Base-by-base conservation (phyloP, 1,140 invertebrate species). In the Vanessa atalanta region DNA sequence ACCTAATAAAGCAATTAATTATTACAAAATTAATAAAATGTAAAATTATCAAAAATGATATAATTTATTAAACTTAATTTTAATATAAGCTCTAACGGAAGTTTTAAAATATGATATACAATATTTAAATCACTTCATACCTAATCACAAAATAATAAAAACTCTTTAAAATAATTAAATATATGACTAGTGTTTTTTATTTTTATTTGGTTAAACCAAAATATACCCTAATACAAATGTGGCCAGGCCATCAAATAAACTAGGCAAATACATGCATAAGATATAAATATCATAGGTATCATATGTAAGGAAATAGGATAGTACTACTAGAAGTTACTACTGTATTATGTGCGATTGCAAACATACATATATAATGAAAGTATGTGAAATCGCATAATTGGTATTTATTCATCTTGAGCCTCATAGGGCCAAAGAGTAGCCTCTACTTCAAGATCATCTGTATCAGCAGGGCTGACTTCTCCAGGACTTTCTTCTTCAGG, bases 401-500 rank as follows among this genome's bases (percentile, higher is more conserved):
- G 5, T 61, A 37, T 51, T 71, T 64, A 71, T 37, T 63, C 47
- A 47, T 74, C 66, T 64, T 68, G 65, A 7, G 57, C 47, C 9
- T 55, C 64, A 47, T 74, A 74, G 5, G 72, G 72, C 72, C 72
- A 74, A 23, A 74, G 60, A 51, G 65, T 53, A 65, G 72, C 65
- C 48, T 68, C 72, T 9, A 75, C 73, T 47, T 70, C 73, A 3
- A 73, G 60, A 47, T 73, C 75, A 5, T 51, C 71, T 15, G 67
- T 63, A n/a, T 69, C 60, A 51, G 60, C 53, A 20, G 43, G n/a
- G 23, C 57, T 61, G 8, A 71, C 68, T 51, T 75, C 73, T 43
- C 7, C 9, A 23, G 60, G 72, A 12, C 48, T 51, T 1, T 51
- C 48, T n/a, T 51, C 48, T 12, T 11, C 37, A 43, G 48, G 48